Base-by-base conservation (phyloP, 2,888 invertebrate species). In the Dicyrtoma fusca region DNA sequence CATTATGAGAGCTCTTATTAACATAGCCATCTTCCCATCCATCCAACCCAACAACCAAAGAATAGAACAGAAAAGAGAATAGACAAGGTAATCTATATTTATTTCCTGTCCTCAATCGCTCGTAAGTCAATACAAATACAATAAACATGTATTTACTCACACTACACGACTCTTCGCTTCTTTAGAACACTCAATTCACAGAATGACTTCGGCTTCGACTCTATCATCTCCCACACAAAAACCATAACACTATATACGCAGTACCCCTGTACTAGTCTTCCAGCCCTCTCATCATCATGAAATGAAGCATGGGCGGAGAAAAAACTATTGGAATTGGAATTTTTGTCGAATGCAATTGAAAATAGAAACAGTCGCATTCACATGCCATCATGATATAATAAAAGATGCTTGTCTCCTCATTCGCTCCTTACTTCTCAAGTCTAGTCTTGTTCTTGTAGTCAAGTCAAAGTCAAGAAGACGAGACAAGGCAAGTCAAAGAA, bases 311-410 rank as follows among this genome's bases (percentile, higher is more conserved):
- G 19, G 44, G n/a, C 5, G 44, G 44, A 61, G n/a, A 61, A 19
- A 42, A 44, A 42, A 34, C 5, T 6, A 57, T 14, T n/a, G 25
- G 25, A 26, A 26, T 42, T 61, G 61, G 61, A 61, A 61, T 61
- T 61, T 25, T 26, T 61, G 10, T 42, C 42, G 61, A 44, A 26
- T 44, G 61, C 61, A 42, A 61, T 61, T 61, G 61, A 61, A 61
- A 61, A 61, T 61, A 61, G 61, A 61, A 34, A 61, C 42, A 61
- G 34, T 44, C 34, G 4, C 64, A 64, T 64, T 64, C 64, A 47
- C 64, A 25, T 64, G 64, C 49, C 64, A 64, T 64, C 26, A 23
- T 64, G 64, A 64, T 64, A 64, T 47, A 64, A 64, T 64, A 64
- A 64, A 64, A 64, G 47, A 64, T 47, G 61, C 17, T 61, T 42